Evolutionary conservation across 2,797 vertebrate species (phyloP).

Genomic region (Lutjanus argentimaculatus): DNA sequence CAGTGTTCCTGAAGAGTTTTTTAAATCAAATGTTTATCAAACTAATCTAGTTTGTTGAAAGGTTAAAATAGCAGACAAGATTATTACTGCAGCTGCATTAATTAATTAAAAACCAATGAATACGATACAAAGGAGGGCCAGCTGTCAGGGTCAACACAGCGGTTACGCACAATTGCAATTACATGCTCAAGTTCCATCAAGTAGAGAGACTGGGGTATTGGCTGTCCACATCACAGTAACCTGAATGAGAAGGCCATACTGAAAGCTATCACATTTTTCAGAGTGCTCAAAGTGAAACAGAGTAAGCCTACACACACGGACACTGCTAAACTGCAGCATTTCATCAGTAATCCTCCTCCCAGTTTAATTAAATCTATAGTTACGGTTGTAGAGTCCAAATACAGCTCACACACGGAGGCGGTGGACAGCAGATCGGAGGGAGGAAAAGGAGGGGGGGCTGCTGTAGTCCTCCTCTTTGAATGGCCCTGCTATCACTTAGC

Average conservation of each 20-base stretch:
- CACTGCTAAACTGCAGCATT: conserved; percentile 51
- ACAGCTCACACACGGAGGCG: conserved; percentile 42
- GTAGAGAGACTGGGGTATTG: conserved; percentile 11
- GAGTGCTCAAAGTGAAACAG: conserved; percentile 44
- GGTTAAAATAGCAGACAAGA: not conserved
- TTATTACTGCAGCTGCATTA: not conserved
- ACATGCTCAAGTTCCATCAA: conserved; percentile 39
- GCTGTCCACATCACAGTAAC: conserved; percentile 28
- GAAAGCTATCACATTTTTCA: conserved; percentile 55
- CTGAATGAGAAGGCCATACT: conserved; percentile 30
- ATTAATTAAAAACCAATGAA: not conserved
- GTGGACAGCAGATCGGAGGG: conserved; percentile 47
- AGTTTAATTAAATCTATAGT: conserved; percentile 77
- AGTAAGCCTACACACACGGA: conserved; percentile 44
- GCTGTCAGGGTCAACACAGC: not conserved
- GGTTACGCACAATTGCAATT: conserved; percentile 9
- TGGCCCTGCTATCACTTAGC: conserved; percentile 73
- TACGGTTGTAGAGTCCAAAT: conserved; percentile 57
- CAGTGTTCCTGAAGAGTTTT: no score
- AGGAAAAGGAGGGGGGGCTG: not conserved
- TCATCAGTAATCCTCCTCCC: conserved; percentile 74
- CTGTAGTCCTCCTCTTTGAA: conserved; percentile 62
- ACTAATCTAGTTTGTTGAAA: not conserved
- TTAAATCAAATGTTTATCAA: not conserved
- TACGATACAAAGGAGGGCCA: no score